phyloP scores from a whole-genome alignment of 1,140 invertebrate genomes.

The Hyles euphorbiae region DNA sequence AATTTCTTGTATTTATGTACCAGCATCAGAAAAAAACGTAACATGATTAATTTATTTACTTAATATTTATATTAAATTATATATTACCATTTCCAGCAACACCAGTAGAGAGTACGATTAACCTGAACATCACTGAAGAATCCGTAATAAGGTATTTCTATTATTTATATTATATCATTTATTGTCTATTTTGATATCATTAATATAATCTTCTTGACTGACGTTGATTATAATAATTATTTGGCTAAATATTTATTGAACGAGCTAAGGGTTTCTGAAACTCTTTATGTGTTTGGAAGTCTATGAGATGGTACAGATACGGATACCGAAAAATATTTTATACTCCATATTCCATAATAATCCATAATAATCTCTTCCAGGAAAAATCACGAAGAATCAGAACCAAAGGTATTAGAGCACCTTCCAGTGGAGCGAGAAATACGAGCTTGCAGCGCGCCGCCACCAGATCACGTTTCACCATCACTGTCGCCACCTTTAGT shows the following conservation, averaged over 20 bases:
- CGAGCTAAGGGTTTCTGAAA: no score
- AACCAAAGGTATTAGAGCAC: slow-evolving; percentile 26
- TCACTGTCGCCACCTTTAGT: slow-evolving; percentile 28
- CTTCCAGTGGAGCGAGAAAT: slow-evolving; percentile 41
- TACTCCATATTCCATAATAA: no score
- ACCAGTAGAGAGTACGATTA: slow-evolving; percentile 43
- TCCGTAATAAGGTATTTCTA: slow-evolving; percentile 35
- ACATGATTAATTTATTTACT: slow-evolving; percentile 1
- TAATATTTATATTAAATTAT: slow-evolving; percentile 5
- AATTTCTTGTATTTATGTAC: no score
- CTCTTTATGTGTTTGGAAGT: no score
- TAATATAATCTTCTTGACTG: no score
- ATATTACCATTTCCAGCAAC: slow-evolving; percentile 32
- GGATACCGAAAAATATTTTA: no score
- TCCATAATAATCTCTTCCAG: no score
- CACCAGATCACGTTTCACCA: slow-evolving; percentile 30
- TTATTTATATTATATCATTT: slow-evolving; percentile 10
- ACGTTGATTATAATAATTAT: no score
- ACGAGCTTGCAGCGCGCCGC: slow-evolving; percentile 50
- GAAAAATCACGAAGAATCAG: no score
- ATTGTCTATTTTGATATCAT: background rate
- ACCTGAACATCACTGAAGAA: slow-evolving; percentile 40
- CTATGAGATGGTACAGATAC: no score
- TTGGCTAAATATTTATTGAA: no score
- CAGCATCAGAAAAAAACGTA: no score